Conservation (phyloP, 2,888 invertebrate genomes). For the Patella depressa region DNA sequence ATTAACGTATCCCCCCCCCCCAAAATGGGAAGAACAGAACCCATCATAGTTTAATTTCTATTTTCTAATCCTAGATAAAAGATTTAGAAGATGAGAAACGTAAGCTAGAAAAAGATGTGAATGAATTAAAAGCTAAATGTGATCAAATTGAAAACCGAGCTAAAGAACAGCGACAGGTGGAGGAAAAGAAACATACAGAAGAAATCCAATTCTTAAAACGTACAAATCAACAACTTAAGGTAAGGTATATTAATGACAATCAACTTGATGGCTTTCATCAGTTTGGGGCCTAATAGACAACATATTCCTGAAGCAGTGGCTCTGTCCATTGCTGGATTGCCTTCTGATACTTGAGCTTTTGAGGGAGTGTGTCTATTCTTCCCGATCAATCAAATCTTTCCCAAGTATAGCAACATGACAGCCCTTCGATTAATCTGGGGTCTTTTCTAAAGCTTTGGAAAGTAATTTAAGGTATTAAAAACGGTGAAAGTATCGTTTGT, state of each 20-base stretch:
- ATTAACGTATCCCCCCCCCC: too few relatives aligned
- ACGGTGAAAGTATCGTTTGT: too few relatives aligned
- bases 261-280: neutral
- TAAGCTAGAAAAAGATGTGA: slow-evolving; percentile 83
- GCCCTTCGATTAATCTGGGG: too few relatives aligned
- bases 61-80: slow-evolving; percentile 66
- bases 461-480: too few relatives aligned
- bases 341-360: neutral
- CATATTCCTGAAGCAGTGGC: too few relatives aligned
- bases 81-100: slow-evolving; percentile 79
- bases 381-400: too few relatives aligned
- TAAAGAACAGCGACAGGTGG: slow-evolving; percentile 86
- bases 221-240: slow-evolving; percentile 94
- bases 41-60: neutral
- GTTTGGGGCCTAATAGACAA: too few relatives aligned
- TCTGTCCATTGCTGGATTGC: neutral
- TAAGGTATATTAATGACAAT: slow-evolving; percentile 58
- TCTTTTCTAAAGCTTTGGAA: too few relatives aligned
- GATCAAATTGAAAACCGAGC: slow-evolving; percentile 72
- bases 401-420: too few relatives aligned
- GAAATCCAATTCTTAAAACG: slow-evolving; percentile 93
- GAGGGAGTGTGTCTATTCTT: too few relatives aligned
- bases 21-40: neutral
- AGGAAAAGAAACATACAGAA: slow-evolving; percentile 92
- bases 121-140: slow-evolving; percentile 71